These are phyloP conservation scores for Himalopsyche tibetana DNA, from an alignment of 2,888 invertebrate species.

Conservation along the genomic window DNA sequence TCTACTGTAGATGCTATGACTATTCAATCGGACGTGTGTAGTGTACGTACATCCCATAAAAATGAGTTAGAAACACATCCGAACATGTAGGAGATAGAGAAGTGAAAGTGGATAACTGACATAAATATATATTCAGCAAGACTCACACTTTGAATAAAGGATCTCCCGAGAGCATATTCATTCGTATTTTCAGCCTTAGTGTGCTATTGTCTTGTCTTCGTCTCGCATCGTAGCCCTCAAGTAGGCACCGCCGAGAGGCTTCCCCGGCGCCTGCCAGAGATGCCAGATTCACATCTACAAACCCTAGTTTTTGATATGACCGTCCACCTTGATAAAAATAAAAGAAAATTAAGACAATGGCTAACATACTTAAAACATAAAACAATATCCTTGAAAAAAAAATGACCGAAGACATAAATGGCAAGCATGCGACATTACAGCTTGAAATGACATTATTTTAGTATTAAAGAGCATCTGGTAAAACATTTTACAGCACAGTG, in stretches of 20 bases:
- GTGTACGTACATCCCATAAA: too few species aligned
- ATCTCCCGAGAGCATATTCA: constrained; percentile 97
- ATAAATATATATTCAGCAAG: neutral
- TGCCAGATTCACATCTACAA: constrained; percentile 97
- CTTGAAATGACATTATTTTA: neutral
- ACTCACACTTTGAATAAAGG: constrained; percentile 98
- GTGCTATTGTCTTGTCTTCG: constrained; percentile 98
- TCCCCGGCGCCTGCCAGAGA: constrained; percentile 97
- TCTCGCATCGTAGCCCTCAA: constrained; percentile 96
- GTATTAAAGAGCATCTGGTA: too few species aligned
- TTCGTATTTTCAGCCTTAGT: constrained; percentile 91
- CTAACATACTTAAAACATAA: too few species aligned
- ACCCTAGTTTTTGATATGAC: constrained; percentile 96
- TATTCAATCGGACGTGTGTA: too few species aligned
- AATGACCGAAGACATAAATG: constrained; percentile 43
- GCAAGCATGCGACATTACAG: neutral
- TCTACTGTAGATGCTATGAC: too few species aligned
- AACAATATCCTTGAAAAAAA: constrained; percentile 35
- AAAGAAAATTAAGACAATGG: constrained; percentile 1
- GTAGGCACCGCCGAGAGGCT: constrained; percentile 89
- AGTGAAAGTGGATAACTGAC: too few species aligned
- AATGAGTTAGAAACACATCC: too few species aligned
- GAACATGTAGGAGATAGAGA: too few species aligned
- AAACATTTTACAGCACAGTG: too few species aligned
- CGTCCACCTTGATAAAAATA: constrained; percentile 78